These are phyloP conservation scores for Myotis pilosus DNA, from an alignment of 2,797 vertebrate genomes.

Conservation along the genomic window DNA sequence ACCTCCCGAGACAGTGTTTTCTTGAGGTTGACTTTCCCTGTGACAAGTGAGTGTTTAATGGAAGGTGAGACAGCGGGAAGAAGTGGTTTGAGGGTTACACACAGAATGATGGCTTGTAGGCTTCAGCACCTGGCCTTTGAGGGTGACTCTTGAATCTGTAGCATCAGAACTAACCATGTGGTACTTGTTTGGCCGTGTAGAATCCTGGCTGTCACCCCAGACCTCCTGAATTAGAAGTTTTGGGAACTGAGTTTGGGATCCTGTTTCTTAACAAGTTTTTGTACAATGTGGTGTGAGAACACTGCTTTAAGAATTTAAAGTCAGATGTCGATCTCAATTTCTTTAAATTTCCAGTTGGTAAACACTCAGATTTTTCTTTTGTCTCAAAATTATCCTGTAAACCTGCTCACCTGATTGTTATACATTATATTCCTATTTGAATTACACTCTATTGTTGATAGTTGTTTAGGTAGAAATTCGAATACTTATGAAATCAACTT, in stretches of 20 bases:
- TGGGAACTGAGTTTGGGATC: not conserved
- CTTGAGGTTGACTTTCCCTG: not conserved
- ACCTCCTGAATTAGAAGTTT: not conserved
- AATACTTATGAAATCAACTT: not conserved
- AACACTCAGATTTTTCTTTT: slow-evolving; percentile 19
- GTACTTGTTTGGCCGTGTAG: rapidly evolving
- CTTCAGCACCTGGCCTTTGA: not conserved
- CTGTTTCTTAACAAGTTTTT: not conserved
- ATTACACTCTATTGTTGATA: not conserved
- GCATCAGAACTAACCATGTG: not conserved
- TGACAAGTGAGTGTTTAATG: not conserved
- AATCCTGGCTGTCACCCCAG: not conserved
- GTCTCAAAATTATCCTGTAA: not conserved
- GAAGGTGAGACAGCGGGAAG: not conserved
- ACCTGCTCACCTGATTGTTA: not conserved
- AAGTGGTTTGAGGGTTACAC: not conserved
- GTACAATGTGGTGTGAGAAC: not conserved
- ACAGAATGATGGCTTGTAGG: not conserved
- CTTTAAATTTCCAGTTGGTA: not conserved
- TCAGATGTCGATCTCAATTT: not conserved
- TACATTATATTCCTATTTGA: not conserved
- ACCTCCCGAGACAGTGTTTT: not conserved
- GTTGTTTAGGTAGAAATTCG: not conserved
- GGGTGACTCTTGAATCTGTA: not conserved
- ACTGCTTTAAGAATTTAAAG: not conserved